A percentile compares a stretch with the other conserved stretches of the same genome.
phyloP scores from a whole-genome alignment of 1,140 invertebrate genomes.

The Ips typographus region DNA sequence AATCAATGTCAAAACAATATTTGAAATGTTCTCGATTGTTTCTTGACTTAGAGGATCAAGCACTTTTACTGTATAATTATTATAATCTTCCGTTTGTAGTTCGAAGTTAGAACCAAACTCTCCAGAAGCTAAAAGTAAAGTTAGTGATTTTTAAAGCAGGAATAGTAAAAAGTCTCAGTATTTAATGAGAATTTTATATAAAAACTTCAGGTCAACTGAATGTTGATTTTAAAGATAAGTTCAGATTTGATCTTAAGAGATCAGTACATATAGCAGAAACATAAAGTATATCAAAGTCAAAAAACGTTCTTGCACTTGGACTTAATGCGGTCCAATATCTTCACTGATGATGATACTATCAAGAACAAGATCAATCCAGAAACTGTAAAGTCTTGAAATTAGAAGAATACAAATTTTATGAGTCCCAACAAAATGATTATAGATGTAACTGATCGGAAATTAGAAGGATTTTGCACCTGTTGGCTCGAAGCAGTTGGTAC shows the following conservation, averaged over 20 bases:
- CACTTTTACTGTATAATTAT: slow-evolving; percentile 4
- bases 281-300: too few relatives aligned
- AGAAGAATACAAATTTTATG: too few relatives aligned
- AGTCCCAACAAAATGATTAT: too few relatives aligned
- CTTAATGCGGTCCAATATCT: too few relatives aligned
- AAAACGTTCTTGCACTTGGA: too few relatives aligned
- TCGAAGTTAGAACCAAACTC: not conserved
- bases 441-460: too few relatives aligned
- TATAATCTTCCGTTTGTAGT: not conserved
- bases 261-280: too few relatives aligned
- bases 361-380: too few relatives aligned
- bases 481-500: too few relatives aligned
- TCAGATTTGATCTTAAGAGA: not conserved
- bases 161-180: not conserved
- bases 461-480: too few relatives aligned
- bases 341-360: too few relatives aligned
- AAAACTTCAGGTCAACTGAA: not conserved
- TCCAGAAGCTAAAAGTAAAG: slow-evolving; percentile 6
- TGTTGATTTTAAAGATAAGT: not conserved
- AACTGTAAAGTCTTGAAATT: too few relatives aligned
- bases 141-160: not conserved
- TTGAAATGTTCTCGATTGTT: slow-evolving; percentile 9
- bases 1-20: slow-evolving; percentile 17
- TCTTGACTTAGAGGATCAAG: slow-evolving; percentile 7
- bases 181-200: slow-evolving; percentile 1